These are phyloP conservation scores for Oryzias melastigma DNA, from an alignment of 2,113 vertebrate genomes.

Conservation along the genomic window DNA sequence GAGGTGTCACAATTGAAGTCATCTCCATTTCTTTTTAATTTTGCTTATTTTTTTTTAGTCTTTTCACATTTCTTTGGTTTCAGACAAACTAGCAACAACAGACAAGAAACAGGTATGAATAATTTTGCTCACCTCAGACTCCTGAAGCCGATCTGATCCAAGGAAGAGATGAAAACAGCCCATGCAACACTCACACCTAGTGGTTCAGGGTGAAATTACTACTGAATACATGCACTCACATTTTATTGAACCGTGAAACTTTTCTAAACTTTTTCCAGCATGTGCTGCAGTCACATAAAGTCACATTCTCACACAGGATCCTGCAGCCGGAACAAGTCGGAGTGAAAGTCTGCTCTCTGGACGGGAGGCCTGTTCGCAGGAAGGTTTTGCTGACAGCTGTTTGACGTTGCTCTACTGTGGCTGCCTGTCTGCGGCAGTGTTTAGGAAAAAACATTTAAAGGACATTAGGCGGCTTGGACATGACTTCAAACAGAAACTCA, in stretches of 20 bases:
- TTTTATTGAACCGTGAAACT: slow-evolving; percentile 11
- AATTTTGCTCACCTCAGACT: slow-evolving; percentile 1
- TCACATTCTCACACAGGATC: not conserved
- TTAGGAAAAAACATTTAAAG: slow-evolving; percentile 74
- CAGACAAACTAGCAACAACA: slow-evolving; percentile 8
- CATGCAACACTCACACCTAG: slow-evolving; percentile 65
- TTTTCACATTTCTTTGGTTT: slow-evolving; percentile 6
- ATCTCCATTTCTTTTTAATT: not conserved
- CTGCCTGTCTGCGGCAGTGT: slow-evolving; percentile 33
- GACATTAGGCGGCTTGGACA: slow-evolving; percentile 69
- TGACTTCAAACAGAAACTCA: slow-evolving; percentile 71
- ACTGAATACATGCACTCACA: not conserved
- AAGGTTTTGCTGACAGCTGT: slow-evolving; percentile 50
- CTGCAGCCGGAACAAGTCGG: slow-evolving; percentile 17
- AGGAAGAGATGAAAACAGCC: not conserved
- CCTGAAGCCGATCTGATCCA: not conserved
- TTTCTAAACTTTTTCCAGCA: no score
- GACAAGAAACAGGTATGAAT: not conserved
- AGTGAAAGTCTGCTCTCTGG: slow-evolving; percentile 29
- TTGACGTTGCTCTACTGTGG: slow-evolving; percentile 51
- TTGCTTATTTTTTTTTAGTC: slow-evolving; percentile 12
- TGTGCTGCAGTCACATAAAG: no score
- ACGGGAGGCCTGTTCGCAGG: slow-evolving; percentile 34
- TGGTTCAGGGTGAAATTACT: slow-evolving; percentile 38
- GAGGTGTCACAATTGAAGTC: not conserved